Percentiles rank a stretch among this genome's conserved stretches.
phyloP scores from a whole-genome alignment of 2,113 vertebrate genomes.

The Engraulis encrasicolus region DNA sequence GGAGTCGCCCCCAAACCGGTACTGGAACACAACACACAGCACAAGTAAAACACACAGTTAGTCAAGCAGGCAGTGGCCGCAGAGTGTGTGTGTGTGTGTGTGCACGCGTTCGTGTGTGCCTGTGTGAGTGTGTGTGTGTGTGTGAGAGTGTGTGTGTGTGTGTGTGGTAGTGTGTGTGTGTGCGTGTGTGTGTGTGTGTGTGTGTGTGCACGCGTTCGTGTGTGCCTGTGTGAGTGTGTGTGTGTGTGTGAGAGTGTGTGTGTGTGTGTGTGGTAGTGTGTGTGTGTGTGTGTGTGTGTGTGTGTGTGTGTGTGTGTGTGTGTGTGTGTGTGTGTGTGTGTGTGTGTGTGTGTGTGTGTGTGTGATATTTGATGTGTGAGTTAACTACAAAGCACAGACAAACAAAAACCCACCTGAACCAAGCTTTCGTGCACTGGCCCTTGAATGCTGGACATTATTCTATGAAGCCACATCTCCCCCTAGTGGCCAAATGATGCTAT shows the following conservation, averaged over 20 bases:
- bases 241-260: not conserved
- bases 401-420: not conserved
- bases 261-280: too few relatives aligned
- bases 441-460: conserved; percentile 40
- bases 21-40: conserved; percentile 66
- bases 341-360: not conserved
- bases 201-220: not conserved
- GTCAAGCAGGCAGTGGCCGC: not conserved
- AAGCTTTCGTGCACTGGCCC: not conserved
- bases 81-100: not conserved
- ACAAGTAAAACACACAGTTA: not conserved
- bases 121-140: not conserved
- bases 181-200: not conserved
- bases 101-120: too few relatives aligned
- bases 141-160: not conserved
- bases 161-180: too few relatives aligned
- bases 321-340: not conserved
- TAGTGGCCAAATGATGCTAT: conserved; percentile 63
- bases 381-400: not conserved
- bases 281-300: not conserved
- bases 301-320: not conserved
- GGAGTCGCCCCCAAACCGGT: conserved; percentile 81
- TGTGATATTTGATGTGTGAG: too few relatives aligned
- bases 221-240: too few relatives aligned
- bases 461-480: conserved; percentile 71